A percentile compares a stretch with the other conserved stretches of the same genome.
These are phyloP conservation scores for Netelia melanura DNA, from an alignment of 2,888 invertebrate genomes.

Conservation along the genomic window DNA sequence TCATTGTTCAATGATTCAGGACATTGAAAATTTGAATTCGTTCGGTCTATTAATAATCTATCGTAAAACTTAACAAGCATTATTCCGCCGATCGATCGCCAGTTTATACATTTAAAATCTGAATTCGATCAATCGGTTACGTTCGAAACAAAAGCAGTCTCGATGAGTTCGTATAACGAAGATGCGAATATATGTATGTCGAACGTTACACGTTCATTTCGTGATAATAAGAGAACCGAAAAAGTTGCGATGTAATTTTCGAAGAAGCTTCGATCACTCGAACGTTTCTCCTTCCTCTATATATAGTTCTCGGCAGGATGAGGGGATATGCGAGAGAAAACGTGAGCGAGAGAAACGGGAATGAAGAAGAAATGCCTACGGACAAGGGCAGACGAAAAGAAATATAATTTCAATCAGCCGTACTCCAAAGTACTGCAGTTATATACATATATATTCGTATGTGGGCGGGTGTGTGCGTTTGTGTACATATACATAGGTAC, in stretches of 20 bases:
- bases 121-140: conserved; percentile 14
- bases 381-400: conserved; percentile 66
- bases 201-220: neutral
- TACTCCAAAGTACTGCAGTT: conserved; percentile 34
- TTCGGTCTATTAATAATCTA: too few relatives aligned
- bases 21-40: too few relatives aligned
- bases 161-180: neutral
- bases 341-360: neutral
- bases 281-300: neutral
- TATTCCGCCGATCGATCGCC: neutral
- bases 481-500: neutral
- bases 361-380: conserved; percentile 27
- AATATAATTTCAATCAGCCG: conserved; percentile 79
- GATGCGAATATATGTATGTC: neutral
- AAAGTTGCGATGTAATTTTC: conserved; percentile 10
- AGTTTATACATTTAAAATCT: neutral
- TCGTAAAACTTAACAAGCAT: too few relatives aligned
- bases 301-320: neutral
- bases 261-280: conserved; percentile 28
- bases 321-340: neutral
- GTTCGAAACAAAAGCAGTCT: neutral
- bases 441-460: neutral
- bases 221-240: neutral
- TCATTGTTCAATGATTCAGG: too few relatives aligned
- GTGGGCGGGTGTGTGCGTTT: neutral